Evolutionary conservation across 1,140 invertebrate genomes (phyloP), one percentile per base, ranked within the genome.

Genomic region (Heliconius himera): DNA sequence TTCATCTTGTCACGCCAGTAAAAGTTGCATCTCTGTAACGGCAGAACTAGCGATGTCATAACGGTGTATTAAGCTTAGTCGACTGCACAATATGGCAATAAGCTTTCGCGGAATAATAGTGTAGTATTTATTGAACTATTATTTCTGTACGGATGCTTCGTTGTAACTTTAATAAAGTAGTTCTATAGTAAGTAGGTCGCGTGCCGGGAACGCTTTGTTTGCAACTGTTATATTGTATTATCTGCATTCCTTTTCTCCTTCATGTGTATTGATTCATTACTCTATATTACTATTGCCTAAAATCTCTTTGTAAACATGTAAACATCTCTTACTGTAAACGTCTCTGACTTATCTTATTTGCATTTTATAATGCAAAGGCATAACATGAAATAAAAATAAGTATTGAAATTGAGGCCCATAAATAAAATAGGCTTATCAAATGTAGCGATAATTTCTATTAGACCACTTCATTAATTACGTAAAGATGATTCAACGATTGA

Each of bases 241-340:
- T 87, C 83, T 84, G 83, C 84, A 86, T 87, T 87, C 86, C 85
- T 76, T 82, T 86, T 84, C 86, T 85, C 84, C 82, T 87, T 87
- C 86, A 88, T 87, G 78, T 85, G 83, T 85, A 88, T 87, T 84
- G 85, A 87, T 85, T 85, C 80, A 29, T 22, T 70, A 70, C 26
- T 76, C 6, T 70, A 8, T 22, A 66, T 26, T 29, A 66, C 9
- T 16, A 22, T 26, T 56, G n/a, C n/a, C 54, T 1, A 29, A 66
- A 29, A 66, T 66, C 8, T 16, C 1, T 66, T 66, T 3, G 0
- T 41, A 46, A 46, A 46, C 4, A 46, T 46, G 41, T 46, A 16
- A 46, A 11, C 54, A 36, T 33, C 33, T 36, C 2, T 33, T 33
- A 33, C 33, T 33, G 33, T 33, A 33, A 33, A 33, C 33, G 2